These are phyloP conservation scores for Aptenodytes patagonicus DNA, from an alignment of 2,113 vertebrate species.

Conservation along the genomic window DNA sequence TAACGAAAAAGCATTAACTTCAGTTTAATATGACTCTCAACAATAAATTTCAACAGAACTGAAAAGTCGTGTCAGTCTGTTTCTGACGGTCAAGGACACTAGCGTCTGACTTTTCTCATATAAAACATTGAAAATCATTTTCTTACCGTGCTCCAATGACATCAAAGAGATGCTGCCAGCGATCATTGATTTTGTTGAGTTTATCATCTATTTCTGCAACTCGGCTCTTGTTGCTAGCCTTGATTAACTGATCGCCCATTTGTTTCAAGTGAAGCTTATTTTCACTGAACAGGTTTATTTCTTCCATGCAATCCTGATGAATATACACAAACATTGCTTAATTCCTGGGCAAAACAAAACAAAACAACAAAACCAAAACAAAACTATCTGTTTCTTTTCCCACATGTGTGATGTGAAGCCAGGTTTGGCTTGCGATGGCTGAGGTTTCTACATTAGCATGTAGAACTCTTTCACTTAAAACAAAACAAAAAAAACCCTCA, in stretches of 20 bases:
- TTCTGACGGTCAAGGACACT: background rate
- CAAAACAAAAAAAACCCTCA: background rate
- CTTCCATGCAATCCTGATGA: slow-evolving; percentile 92
- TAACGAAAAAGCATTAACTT: background rate
- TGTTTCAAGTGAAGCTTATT: slow-evolving; percentile 89
- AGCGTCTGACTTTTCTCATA: background rate
- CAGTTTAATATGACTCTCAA: background rate
- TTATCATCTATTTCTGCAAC: slow-evolving; percentile 87
- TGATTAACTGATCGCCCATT: slow-evolving; percentile 88
- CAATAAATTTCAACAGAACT: background rate
- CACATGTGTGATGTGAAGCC: background rate
- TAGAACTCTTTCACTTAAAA: background rate
- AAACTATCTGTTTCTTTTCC: background rate
- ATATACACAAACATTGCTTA: slow-evolving; percentile 5
- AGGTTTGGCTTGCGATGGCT: background rate
- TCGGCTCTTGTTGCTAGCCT: slow-evolving; percentile 83
- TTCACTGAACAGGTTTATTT: slow-evolving; percentile 92
- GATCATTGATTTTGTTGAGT: slow-evolving; percentile 86
- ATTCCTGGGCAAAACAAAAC: background rate
- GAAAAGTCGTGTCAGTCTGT: background rate
- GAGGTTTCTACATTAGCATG: background rate
- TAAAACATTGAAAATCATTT: background rate
- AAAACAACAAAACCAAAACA: background rate
- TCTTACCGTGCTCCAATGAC: slow-evolving; percentile 91
- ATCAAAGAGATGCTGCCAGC: slow-evolving; percentile 93